These are phyloP conservation scores for Palythoa caribaeorum DNA, from an alignment of 92 coral and sea anemone genomes.

Conservation along the genomic window DNA sequence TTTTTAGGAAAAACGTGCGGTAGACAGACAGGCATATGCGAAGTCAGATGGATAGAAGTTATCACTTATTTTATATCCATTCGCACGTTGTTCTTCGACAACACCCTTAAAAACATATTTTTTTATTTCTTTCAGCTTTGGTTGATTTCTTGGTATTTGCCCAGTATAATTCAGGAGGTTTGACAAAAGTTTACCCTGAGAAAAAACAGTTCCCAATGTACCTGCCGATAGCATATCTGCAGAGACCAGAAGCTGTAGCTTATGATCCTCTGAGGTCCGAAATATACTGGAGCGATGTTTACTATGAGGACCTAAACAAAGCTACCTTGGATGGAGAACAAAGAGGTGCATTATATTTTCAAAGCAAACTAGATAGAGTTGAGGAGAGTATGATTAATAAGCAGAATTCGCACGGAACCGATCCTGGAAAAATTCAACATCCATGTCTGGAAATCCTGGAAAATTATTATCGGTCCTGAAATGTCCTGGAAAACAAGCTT, in stretches of 20 bases:
- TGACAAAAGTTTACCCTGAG: slow-evolving; percentile 32
- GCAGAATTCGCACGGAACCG: too few relatives aligned
- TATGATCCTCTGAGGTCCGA: slow-evolving; percentile 1
- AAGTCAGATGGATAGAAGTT: too few relatives aligned
- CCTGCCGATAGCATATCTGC: neutral
- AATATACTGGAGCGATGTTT: slow-evolving; percentile 23
- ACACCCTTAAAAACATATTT: too few relatives aligned
- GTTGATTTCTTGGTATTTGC: slow-evolving; percentile 27
- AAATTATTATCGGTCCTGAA: too few relatives aligned
- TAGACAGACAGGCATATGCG: too few relatives aligned
- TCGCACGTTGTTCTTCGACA: too few relatives aligned
- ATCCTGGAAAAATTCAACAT: too few relatives aligned
- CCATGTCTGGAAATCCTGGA: too few relatives aligned
- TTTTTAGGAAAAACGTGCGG: too few relatives aligned
- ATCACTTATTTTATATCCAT: too few relatives aligned
- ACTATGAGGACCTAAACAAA: slow-evolving; percentile 26
- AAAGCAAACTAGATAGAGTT: neutral
- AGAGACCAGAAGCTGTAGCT: slow-evolving; percentile 16
- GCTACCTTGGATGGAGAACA: slow-evolving; percentile 23
- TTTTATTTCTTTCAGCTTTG: neutral
- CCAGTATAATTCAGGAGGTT: neutral
- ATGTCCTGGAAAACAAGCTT: too few relatives aligned
- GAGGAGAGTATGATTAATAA: too few relatives aligned
- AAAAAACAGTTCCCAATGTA: neutral
- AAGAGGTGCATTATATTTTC: neutral